Evolutionary conservation across 2,113 vertebrate species (phyloP).

Genomic region (Pavo muticus): DNA sequence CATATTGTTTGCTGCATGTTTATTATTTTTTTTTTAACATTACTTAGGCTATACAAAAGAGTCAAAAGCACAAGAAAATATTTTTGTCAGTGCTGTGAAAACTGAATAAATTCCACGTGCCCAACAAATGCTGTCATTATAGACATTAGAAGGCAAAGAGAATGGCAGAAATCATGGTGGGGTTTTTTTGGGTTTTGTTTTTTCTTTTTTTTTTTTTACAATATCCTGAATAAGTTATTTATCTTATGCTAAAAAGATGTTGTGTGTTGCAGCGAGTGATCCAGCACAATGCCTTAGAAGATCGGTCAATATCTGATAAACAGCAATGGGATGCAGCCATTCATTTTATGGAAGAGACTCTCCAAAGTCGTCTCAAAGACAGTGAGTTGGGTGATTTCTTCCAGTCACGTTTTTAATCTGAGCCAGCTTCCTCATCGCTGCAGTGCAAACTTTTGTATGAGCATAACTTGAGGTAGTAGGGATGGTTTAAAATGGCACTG

Average conservation of each 20-base stretch:
- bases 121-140: not conserved
- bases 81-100: not conserved
- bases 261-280: constrained; percentile 88
- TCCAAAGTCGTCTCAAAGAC: constrained; percentile 93
- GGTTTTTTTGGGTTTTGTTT: not conserved
- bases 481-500: not conserved
- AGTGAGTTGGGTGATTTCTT: constrained; percentile 80
- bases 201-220: not conserved
- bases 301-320: constrained; percentile 97
- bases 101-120: not conserved
- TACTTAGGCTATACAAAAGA: not conserved
- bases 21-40: not conserved
- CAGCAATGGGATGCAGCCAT: constrained; percentile 99
- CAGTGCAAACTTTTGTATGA: not conserved
- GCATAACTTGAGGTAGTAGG: not conserved
- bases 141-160: not conserved
- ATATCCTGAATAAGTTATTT: not conserved
- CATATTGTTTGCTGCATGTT: not conserved
- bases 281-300: constrained; percentile 98
- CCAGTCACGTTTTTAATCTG: not conserved
- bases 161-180: not conserved
- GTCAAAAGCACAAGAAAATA: not conserved
- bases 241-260: rapidly evolving
- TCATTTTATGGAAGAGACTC: constrained; percentile 97
- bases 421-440: not conserved